phyloP scores from a whole-genome alignment of 92 coral and sea anemone species.

The Epizoanthus stellaris region DNA sequence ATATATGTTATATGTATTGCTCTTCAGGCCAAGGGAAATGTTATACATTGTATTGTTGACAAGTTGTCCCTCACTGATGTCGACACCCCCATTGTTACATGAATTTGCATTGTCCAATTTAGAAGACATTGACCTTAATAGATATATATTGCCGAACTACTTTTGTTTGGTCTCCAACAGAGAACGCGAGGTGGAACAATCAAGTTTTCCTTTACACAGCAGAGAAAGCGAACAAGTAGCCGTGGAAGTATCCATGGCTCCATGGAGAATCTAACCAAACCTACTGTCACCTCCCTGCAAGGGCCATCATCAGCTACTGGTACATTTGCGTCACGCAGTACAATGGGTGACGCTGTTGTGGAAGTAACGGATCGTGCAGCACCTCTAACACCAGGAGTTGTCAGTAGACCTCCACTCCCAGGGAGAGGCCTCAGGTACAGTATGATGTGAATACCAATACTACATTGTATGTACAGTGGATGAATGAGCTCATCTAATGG shows the following conservation, averaged over 20 bases:
- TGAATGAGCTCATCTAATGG: too few species aligned
- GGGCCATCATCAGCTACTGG: conserved; percentile 49
- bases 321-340: conserved; percentile 58
- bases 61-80: too few species aligned
- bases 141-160: too few species aligned
- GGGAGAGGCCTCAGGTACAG: conserved; percentile 42
- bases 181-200: conserved; percentile 65
- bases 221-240: conserved; percentile 69
- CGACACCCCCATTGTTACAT: too few species aligned
- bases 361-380: conserved; percentile 43
- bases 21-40: too few species aligned
- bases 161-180: conserved; percentile 19
- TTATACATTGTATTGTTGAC: too few species aligned
- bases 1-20: too few species aligned
- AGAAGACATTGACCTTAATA: too few species aligned
- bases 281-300: conserved; percentile 52
- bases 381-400: conserved; percentile 71
- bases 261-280: conserved; percentile 68
- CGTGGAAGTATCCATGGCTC: conserved; percentile 60
- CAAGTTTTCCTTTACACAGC: conserved; percentile 79
- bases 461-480: too few species aligned
- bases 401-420: conserved; percentile 84
- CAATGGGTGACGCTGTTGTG: conserved; percentile 52
- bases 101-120: too few species aligned
- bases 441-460: neutral